These are phyloP conservation scores for Xestia ashworthii DNA, from an alignment of 2,888 invertebrate species.

Conservation along the genomic window DNA sequence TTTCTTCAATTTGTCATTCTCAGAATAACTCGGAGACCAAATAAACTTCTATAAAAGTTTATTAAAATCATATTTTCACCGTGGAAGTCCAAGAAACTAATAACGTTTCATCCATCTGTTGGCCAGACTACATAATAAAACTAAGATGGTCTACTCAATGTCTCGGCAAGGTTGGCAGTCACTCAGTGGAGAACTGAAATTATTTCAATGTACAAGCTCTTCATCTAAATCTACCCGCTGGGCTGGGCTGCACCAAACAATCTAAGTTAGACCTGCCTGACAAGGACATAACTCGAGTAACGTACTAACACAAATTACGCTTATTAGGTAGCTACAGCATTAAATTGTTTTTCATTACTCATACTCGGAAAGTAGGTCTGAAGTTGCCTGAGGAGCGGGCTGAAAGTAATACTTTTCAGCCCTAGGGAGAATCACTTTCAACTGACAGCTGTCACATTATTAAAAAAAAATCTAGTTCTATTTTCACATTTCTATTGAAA, in stretches of 20 bases:
- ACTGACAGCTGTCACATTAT: no score
- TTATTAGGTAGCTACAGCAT: no score
- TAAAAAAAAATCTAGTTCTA: no score
- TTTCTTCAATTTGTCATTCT: background rate
- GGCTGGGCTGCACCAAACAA: constrained; percentile 20
- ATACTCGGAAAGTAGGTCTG: no score
- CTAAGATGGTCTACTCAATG: constrained; percentile 59
- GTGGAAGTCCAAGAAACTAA: constrained; percentile 45
- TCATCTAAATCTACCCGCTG: constrained; percentile 54
- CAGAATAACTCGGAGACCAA: constrained; percentile 35
- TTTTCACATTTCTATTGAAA: no score
- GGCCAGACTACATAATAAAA: constrained; percentile 50
- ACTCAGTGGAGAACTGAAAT: constrained; percentile 55
- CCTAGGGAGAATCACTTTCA: no score
- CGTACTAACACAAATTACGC: background rate
- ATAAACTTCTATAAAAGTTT: constrained; percentile 48
- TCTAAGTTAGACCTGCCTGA: constrained; percentile 39
- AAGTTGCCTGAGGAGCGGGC: no score
- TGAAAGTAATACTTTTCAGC: no score
- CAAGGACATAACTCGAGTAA: background rate
- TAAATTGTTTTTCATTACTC: background rate
- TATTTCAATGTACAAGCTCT: constrained; percentile 57
- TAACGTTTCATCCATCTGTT: constrained; percentile 51
- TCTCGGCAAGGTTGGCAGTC: constrained; percentile 49
- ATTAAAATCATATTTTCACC: constrained; percentile 45